phyloP scores from a whole-genome alignment of 1,140 invertebrate genomes.

The Bombus confusus region DNA sequence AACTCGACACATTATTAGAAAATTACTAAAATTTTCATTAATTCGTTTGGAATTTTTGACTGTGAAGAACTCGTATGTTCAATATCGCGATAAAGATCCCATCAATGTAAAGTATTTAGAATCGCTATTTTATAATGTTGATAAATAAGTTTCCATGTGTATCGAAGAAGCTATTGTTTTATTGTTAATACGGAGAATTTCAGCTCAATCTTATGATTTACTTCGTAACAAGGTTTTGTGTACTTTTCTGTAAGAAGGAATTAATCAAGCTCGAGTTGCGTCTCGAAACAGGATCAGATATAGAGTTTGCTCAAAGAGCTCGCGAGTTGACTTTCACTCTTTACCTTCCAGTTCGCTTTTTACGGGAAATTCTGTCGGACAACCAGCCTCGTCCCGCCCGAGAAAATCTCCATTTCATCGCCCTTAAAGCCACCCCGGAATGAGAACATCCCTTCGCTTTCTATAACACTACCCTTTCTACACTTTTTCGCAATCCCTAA shows the following conservation, averaged over 20 bases:
- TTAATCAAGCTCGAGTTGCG: not conserved
- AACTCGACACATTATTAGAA: no score
- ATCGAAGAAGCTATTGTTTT: not conserved
- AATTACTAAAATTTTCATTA: no score
- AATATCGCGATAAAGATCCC: no score
- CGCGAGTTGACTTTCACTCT: slow-evolving; percentile 4
- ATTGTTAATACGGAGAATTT: not conserved
- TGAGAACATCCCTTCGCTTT: not conserved
- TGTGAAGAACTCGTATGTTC: no score
- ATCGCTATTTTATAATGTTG: no score
- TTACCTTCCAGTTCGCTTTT: not conserved
- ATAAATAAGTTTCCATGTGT: no score
- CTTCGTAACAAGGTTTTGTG: not conserved
- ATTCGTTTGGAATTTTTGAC: no score
- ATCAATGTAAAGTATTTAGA: no score
- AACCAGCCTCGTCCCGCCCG: no score
- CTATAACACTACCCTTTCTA: not conserved
- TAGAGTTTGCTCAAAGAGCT: not conserved
- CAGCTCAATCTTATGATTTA: not conserved
- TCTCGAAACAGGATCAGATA: not conserved
- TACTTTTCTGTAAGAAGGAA: not conserved
- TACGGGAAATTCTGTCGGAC: not conserved
- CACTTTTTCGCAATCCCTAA: not conserved
- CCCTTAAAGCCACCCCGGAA: slow-evolving; percentile 1
- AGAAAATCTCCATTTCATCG: slow-evolving; percentile 25